A percentile compares a stretch with the other conserved stretches of the same genome.
These are phyloP conservation scores for Phataginus tetradactyla DNA, from an alignment of 2,797 vertebrate genomes.

Conservation along the genomic window DNA sequence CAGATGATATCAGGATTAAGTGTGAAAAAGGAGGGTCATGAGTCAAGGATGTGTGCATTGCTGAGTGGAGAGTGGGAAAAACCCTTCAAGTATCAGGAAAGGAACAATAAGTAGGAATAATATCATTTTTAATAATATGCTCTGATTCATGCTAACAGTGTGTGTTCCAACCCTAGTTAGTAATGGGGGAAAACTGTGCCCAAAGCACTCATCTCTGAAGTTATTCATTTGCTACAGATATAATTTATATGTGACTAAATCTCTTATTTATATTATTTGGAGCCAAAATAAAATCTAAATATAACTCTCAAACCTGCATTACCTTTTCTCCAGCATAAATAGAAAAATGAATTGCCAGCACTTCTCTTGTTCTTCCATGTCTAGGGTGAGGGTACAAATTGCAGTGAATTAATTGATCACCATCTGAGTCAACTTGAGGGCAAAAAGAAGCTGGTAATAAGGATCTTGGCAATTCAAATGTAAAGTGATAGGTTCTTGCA, in stretches of 20 bases:
- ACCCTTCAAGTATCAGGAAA: neutral
- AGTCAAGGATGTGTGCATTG: neutral
- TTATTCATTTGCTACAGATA: neutral
- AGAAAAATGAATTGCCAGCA: neutral
- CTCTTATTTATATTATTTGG: conserved; percentile 4
- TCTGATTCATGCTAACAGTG: neutral
- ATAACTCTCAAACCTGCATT: neutral
- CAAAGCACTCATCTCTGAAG: conserved; percentile 25
- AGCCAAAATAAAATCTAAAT: conserved; percentile 25
- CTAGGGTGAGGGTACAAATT: neutral
- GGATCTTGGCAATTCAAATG: neutral
- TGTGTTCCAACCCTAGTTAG: neutral
- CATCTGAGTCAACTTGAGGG: neutral
- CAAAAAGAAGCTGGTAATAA: neutral
- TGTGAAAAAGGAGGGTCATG: neutral
- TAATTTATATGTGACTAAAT: neutral
- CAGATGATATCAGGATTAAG: neutral
- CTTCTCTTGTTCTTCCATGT: neutral
- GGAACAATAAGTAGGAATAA: neutral
- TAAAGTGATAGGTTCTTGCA: neutral
- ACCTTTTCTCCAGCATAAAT: neutral
- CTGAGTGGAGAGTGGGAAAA: neutral
- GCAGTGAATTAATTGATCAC: neutral
- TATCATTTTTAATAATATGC: neutral
- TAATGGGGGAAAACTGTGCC: neutral